Evolutionary conservation across 2,888 invertebrate species (phyloP), one percentile per base, ranked within the genome.

Genomic region (Tryphoninae sp.): DNA sequence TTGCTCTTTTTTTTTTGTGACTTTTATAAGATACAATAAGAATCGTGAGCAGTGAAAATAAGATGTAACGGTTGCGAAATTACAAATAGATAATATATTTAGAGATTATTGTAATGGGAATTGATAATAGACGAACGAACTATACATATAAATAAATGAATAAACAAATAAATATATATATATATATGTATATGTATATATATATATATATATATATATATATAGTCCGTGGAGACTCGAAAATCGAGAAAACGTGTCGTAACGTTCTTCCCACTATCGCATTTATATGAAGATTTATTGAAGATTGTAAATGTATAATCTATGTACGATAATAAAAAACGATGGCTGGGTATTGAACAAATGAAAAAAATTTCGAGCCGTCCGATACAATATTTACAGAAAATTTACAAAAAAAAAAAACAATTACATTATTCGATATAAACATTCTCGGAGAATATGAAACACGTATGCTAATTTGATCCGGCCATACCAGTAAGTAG

Each of bases 281-380:
- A 86, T 88, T 88, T 88, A 84, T 88, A 87, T 88, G 86, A 88
- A 85, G 11, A 26, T 86, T 87, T 88, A 88, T 87, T 67, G 55
- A 86, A 84, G 80, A 87, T 84, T 87, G 84, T 88, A 87, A 85
- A 83, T 84, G 86, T 86, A 84, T 83, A 74, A 86, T 77, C 81
- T 84, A 85, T 83, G 85, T 86, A 83, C 83, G 80, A 86, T 83
- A 87, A 87, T 87, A 86, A 87, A 86, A 84, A 84, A 82, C 64
- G 49, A 62, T 22, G 71, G 7, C 64, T 71, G 61, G 45, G 51
- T 75, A 71, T 71, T 55, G 2, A 64, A 58, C 65, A 2, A 11
- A 33, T 33, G 33, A 55, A 55, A 16, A 55, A 1, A 19, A 19
- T n/a, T 55, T 19, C 8, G 55, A 55, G 19, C 11, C 11, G 8